Evolutionary conservation across 1,140 invertebrate species (phyloP), one percentile per base, ranked within the genome.

Genomic region (Argopecten irradians): DNA sequence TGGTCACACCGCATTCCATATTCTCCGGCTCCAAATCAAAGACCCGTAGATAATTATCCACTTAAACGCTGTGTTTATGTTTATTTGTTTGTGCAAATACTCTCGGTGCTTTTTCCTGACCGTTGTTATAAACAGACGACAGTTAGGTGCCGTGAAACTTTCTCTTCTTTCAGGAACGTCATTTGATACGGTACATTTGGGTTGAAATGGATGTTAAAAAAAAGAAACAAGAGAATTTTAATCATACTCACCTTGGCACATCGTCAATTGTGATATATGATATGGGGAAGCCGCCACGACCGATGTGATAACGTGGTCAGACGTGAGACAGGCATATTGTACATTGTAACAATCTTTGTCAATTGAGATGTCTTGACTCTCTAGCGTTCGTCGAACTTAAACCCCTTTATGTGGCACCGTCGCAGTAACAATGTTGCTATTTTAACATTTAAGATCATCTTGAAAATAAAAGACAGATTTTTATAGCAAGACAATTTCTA

Each of bases 151-250:
- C 55, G 55, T 71, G n/a, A 71, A 71, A 71, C 55, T 71, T 71
- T 71, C 55, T 71, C 55, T 71, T 71, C 55, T 71, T 71, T 71
- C 55, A 71, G 55, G n/a, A 71, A 71, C n/a, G 55, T 28, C n/a
- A 71, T 71, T n/a, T 71, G 55, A 71, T 71, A 71, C 55, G n/a
- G 22, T 3, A n/a, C 22, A n/a, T 71, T 71, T 71, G 55, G 55
- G 55, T 28, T 71, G 55, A n/a, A 71, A 71, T n/a, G 55, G 55
- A 55, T 55, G 43, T 71, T 71, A 5, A 28, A 71, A 71, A 71
- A 71, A 71, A 46, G 14, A 71, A 71, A n/a, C 19, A 71, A 11
- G 55, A 71, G 55, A 71, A 71, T 71, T 71, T 71, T 71, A 71
- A 71, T 71, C 22, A 71, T n/a, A 71, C 55, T 71, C 28, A 71